These are phyloP conservation scores for Homarus gammarus DNA, from an alignment of 2,888 invertebrate species.

Conservation along the genomic window DNA sequence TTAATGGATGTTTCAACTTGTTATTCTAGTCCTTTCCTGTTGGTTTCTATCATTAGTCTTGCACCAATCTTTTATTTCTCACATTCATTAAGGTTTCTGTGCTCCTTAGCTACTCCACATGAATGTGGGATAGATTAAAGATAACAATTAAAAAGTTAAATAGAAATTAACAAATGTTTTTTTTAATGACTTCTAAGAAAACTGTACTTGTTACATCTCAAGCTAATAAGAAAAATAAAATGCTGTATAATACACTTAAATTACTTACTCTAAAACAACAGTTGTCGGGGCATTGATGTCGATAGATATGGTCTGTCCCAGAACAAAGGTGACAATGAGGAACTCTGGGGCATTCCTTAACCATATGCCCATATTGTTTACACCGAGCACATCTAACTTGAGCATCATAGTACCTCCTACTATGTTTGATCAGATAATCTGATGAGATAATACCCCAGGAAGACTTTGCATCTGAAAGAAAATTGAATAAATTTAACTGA, in stretches of 20 bases:
- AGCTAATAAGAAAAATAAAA: background rate
- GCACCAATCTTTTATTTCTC: too few relatives aligned
- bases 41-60: too few relatives aligned
- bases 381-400: slow-evolving; percentile 13
- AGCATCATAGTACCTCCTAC: slow-evolving; percentile 8
- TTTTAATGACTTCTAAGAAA: background rate
- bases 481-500: background rate
- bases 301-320: slow-evolving; percentile 6
- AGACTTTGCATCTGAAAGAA: slow-evolving; percentile 27
- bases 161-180: background rate
- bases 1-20: too few relatives aligned
- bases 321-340: slow-evolving; percentile 43
- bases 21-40: too few relatives aligned
- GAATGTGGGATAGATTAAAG: background rate
- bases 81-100: background rate
- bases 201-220: background rate
- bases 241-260: background rate
- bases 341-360: slow-evolving; percentile 9
- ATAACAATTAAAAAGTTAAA: background rate
- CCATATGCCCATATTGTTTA: slow-evolving; percentile 16
- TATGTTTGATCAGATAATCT: slow-evolving; percentile 25
- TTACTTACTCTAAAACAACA: slow-evolving; percentile 52
- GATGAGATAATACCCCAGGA: slow-evolving; percentile 28
- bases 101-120: too few relatives aligned
- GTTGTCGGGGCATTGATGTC: slow-evolving; percentile 21